Evolutionary conservation across 2,888 invertebrate genomes (phyloP).

Genomic region (Trissolcus japonicus): DNA sequence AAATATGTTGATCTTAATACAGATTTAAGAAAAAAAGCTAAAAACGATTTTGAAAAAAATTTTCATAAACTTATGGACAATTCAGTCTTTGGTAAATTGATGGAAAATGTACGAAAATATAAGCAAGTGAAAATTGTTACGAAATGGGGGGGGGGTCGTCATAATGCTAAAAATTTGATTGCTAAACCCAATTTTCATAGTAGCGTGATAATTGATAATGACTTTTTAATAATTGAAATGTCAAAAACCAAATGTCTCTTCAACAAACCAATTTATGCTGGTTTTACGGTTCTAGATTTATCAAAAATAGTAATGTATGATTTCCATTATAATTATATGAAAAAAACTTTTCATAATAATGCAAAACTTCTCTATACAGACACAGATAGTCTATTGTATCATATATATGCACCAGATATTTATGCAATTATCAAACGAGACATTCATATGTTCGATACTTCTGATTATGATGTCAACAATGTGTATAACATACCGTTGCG

Average conservation of each 20-base stretch:
- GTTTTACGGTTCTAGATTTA: slow-evolving; percentile 26
- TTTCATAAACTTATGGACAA: slow-evolving; percentile 38
- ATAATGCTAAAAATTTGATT: slow-evolving; percentile 57
- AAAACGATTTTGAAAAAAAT: slow-evolving; percentile 7
- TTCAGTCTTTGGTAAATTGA: slow-evolving; percentile 61
- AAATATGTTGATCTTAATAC: slow-evolving; percentile 12
- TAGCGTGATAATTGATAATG: slow-evolving; percentile 12
- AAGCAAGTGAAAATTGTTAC: slow-evolving; percentile 65
- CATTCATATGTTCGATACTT: slow-evolving; percentile 66
- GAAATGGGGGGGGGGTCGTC: slow-evolving; percentile 59
- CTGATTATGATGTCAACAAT: slow-evolving; percentile 60
- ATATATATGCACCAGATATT: slow-evolving; percentile 67
- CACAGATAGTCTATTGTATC: slow-evolving; percentile 65
- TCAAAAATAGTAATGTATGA: slow-evolving; percentile 41
- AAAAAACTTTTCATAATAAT: slow-evolving; percentile 14
- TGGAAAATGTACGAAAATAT: slow-evolving; percentile 73
- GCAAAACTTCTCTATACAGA: slow-evolving; percentile 64
- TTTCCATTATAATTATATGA: slow-evolving; percentile 42
- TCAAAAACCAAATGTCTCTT: slow-evolving; percentile 22
- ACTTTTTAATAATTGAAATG: slow-evolving; percentile 32
- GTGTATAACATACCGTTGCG: slow-evolving; percentile 56
- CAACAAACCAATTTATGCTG: slow-evolving; percentile 54
- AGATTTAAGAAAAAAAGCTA: slow-evolving; percentile 3
- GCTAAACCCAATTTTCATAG: slow-evolving; percentile 27
- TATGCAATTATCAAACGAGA: slow-evolving; percentile 64